Evolutionary conservation across 1,140 invertebrate species (phyloP).

Genomic region (Aphidius ervi): DNA sequence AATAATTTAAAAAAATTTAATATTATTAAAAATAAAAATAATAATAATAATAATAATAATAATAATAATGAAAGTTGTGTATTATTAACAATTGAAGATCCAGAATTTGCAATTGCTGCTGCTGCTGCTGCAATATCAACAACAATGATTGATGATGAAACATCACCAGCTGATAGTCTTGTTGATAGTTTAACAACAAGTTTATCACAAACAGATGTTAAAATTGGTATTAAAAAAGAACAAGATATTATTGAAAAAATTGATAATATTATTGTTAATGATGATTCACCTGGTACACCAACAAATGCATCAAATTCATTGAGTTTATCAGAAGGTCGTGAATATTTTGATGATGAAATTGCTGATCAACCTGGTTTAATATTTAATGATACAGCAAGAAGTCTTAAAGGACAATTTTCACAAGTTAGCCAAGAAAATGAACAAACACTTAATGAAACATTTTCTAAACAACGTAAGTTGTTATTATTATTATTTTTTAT

Average conservation of each 20-base stretch:
- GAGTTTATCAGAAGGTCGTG: conserved; percentile 66
- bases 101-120: conserved; percentile 71
- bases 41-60: conserved; percentile 37
- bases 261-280: conserved; percentile 43
- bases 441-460: conserved; percentile 41
- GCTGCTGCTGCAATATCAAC: conserved; percentile 67
- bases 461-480: conserved; percentile 41
- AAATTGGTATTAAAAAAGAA: conserved; percentile 33
- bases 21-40: conserved; percentile 15
- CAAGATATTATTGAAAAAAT: conserved; percentile 48
- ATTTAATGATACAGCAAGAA: conserved; percentile 60
- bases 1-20: conserved; percentile 4
- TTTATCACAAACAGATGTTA: conserved; percentile 46
- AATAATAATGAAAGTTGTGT: conserved; percentile 41
- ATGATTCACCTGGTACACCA: conserved; percentile 67
- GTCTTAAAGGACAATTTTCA: conserved; percentile 38
- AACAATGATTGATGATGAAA: conserved; percentile 69
- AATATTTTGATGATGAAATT: conserved; percentile 84
- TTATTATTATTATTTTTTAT: conserved; percentile 6
- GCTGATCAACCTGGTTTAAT: conserved; percentile 82
- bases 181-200: conserved; percentile 65
- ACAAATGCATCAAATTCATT: conserved; percentile 74
- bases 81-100: conserved; percentile 64
- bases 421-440: conserved; percentile 30
- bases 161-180: conserved; percentile 73